Base-by-base conservation (phyloP, 92 coral and sea anemone genomes). In the Montipora capitata region DNA sequence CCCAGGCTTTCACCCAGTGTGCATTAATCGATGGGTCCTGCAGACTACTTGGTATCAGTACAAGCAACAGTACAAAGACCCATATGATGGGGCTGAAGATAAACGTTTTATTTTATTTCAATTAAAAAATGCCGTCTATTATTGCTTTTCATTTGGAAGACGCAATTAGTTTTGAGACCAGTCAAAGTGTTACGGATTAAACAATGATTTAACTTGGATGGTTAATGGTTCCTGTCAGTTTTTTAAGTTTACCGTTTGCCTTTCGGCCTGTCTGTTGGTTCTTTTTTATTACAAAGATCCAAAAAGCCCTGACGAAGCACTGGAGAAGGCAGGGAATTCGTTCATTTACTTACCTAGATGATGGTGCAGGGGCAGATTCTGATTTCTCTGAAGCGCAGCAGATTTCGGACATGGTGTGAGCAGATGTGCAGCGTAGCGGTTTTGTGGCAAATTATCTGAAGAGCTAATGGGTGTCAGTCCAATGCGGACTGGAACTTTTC, bases 311-410 rank as follows among this genome's bases (percentile, higher is more conserved):
- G 35, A n/a, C n/a, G 84, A 90, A 41, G 84, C 87, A n/a, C n/a
- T n/a, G n/a, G n/a, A n/a, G n/a, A n/a, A n/a, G n/a, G n/a, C n/a
- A n/a, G n/a, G n/a, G n/a, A 6, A 70, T 90, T 44, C 56, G 85
- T 39, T 67, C 85, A 7, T 90, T 81, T 74, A 80, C 87, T 27
- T 88, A 88, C 52, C 40, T 80, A 18, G 92, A 80, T 48, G 93
- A 89, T 68, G 93, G 89, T 27, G 89, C 89, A 17, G 81, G 85
- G 20, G 89, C 86, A 10, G 86, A 89, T 57, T 27, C 35, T 27
- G 35, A 27, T 27, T 27, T 27, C 35, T 27, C 35, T 27, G 35
- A 27, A 27, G 35, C 2, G 4, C 76, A 67, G 61, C n/a, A 9
- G 40, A 63, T 80, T 4, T 80, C 85, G 2, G 49, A 80, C 42